Conservation (phyloP, 2,113 vertebrate species). For the Notechis scutatus region DNA sequence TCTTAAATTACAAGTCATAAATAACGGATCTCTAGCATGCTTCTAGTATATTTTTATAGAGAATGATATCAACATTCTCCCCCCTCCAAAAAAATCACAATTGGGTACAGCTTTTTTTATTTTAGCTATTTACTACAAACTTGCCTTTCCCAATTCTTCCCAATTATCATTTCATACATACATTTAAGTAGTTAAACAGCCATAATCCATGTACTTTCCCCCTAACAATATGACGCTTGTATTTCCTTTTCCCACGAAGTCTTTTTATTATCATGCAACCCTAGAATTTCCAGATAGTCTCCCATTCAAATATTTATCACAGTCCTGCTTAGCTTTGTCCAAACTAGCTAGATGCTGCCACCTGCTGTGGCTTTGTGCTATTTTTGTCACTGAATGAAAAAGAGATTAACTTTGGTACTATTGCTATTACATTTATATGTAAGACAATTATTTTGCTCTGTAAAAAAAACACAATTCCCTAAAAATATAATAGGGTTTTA, state of each 20-base stretch:
- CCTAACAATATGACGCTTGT: background rate
- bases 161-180: no score
- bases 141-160: background rate
- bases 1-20: rapidly evolving
- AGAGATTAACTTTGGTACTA: background rate
- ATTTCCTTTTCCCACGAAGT: background rate
- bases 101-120: background rate
- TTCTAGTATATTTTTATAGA: background rate
- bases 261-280: background rate
- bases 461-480: background rate
- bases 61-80: background rate
- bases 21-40: background rate
- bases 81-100: background rate
- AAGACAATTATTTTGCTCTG: background rate
- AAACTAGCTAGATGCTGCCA: background rate
- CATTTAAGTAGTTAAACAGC: background rate
- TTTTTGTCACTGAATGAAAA: background rate
- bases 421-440: background rate
- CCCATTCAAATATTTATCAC: background rate
- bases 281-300: background rate
- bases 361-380: background rate
- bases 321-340: background rate
- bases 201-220: background rate
- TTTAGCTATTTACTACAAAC: background rate
- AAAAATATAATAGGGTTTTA: background rate